Conservation (phyloP, 2,113 vertebrate species). For the Recurvirostra avosetta region DNA sequence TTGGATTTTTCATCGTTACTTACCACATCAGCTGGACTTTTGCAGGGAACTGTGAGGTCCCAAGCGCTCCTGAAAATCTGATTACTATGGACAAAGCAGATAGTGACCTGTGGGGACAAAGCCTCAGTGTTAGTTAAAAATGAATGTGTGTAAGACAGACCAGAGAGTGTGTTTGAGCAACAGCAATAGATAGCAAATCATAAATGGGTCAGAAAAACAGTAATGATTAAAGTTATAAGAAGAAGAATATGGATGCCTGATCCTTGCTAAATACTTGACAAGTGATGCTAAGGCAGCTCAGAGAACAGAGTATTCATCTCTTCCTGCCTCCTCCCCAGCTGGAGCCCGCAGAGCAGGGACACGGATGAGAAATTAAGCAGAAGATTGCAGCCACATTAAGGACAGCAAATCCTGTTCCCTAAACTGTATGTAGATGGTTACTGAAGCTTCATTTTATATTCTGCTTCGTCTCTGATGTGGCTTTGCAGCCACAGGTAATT, state of each 20-base stretch:
- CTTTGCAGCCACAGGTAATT: accelerated
- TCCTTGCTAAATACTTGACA: background rate
- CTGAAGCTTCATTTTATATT: background rate
- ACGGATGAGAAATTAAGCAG: background rate
- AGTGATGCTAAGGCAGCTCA: background rate
- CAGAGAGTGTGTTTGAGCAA: background rate
- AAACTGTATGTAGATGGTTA: background rate
- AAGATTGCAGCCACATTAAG: background rate
- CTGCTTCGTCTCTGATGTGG: background rate
- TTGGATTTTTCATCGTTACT: accelerated
- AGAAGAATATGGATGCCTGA: background rate
- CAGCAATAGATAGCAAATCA: background rate
- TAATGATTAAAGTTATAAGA: background rate
- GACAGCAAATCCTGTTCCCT: background rate
- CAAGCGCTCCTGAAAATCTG: background rate
- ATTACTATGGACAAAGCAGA: background rate
- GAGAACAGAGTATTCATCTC: background rate
- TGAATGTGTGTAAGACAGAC: background rate
- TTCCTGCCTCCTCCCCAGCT: background rate
- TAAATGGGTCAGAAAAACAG: background rate
- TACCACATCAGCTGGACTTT: background rate
- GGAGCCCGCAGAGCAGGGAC: background rate
- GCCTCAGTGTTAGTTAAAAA: background rate
- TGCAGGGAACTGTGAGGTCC: background rate
- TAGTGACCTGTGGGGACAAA: background rate